Conservation (phyloP, 2,113 vertebrate genomes). For the Cottus gobio region DNA sequence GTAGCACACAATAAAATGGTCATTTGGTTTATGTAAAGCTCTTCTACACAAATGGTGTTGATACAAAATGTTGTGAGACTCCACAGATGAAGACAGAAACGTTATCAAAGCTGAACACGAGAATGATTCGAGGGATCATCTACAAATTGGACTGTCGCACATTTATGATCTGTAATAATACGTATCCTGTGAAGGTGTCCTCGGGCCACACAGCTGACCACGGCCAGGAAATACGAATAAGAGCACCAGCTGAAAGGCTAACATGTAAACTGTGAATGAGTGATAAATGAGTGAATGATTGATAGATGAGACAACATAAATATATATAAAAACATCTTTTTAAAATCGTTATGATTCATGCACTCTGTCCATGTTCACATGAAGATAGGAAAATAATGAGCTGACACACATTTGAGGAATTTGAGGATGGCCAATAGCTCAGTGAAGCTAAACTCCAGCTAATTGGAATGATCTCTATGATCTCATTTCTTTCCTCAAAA, state of each 20-base stretch:
- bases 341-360: background rate
- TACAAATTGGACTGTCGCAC: background rate
- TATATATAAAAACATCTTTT: background rate
- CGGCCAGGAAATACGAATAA: conserved; percentile 6
- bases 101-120: conserved; percentile 15
- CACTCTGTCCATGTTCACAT: conserved; percentile 2
- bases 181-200: conserved; percentile 32
- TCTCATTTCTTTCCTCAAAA: background rate
- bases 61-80: background rate
- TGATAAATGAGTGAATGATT: background rate
- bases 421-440: background rate
- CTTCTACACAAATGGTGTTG: background rate
- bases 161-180: conserved; percentile 7
- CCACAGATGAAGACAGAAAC: conserved; percentile 1
- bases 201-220: conserved; percentile 41
- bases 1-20: background rate
- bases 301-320: background rate
- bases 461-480: background rate
- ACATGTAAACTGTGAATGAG: conserved; percentile 3
- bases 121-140: background rate
- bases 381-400: conserved; percentile 15
- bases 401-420: background rate
- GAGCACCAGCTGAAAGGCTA: conserved; percentile 18
- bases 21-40: background rate
- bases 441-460: background rate